Conservation (phyloP, 2,113 vertebrate genomes). For the Phrynocephalus versicolor region DNA sequence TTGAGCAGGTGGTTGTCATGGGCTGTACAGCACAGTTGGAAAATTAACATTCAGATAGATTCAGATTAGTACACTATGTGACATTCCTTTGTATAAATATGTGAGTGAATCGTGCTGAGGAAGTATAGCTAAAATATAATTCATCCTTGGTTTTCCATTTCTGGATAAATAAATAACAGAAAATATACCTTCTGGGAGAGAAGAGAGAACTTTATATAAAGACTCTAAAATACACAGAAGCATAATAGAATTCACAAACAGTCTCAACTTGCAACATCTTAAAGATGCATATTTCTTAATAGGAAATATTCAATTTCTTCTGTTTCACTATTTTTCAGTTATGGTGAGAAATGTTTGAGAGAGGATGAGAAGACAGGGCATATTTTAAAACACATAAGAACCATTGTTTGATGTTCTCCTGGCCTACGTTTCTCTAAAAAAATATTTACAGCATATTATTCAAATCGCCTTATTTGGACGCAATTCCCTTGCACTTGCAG, state of each 20-base stretch:
- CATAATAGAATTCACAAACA: not conserved
- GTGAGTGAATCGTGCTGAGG: slow-evolving; percentile 4
- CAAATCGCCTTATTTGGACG: not conserved
- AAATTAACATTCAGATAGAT: slow-evolving; percentile 43
- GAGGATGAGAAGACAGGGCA: not conserved
- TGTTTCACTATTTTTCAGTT: not conserved
- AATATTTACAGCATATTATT: not conserved
- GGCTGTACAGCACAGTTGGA: slow-evolving; percentile 26
- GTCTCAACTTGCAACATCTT: not conserved
- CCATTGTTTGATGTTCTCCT: no score
- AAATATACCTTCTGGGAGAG: slow-evolving; percentile 2
- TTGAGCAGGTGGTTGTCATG: slow-evolving; percentile 37
- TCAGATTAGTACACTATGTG: slow-evolving; percentile 25
- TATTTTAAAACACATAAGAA: not conserved
- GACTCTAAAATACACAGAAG: slow-evolving; percentile 2
- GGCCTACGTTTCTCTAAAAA: no score
- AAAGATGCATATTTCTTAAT: not conserved
- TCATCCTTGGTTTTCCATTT: slow-evolving; percentile 18
- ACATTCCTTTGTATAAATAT: slow-evolving; percentile 31
- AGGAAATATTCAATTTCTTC: not conserved
- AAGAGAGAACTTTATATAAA: not conserved
- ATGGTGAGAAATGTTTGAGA: not conserved
- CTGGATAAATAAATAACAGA: slow-evolving; percentile 14
- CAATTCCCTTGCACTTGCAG: not conserved
- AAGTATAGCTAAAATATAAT: slow-evolving; percentile 26